Conservation (phyloP, 1,140 invertebrate genomes). For the Hylaeus volcanicus region DNA sequence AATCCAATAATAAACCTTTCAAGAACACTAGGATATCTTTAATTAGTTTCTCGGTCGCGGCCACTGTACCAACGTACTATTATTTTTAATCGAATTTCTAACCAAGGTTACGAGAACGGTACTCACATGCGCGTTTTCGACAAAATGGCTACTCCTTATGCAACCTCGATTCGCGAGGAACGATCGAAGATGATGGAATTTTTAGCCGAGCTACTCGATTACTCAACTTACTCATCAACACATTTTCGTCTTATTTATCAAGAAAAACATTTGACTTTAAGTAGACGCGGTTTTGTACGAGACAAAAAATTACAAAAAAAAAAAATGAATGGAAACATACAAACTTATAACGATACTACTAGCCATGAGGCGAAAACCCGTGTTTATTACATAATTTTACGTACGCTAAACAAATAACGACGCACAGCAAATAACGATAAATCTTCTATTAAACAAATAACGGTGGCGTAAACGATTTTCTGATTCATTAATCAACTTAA, state of each 20-base stretch:
- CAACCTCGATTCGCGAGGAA: constrained; percentile 47
- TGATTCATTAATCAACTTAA: background rate
- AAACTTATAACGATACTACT: background rate
- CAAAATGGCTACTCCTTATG: constrained; percentile 76
- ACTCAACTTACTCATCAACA: background rate
- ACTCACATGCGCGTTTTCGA: constrained; percentile 53
- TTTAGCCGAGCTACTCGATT: background rate
- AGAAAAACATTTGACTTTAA: background rate
- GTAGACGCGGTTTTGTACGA: too few relatives aligned
- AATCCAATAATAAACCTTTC: constrained; percentile 52
- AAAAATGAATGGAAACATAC: background rate
- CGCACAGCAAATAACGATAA: background rate
- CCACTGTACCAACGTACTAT: constrained; percentile 34
- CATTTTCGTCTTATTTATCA: background rate
- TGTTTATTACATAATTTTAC: constrained; percentile 25
- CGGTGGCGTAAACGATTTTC: background rate
- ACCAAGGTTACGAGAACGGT: constrained; percentile 50
- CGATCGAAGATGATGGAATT: background rate
- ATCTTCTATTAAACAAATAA: background rate
- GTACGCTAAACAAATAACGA: background rate
- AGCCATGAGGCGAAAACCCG: constrained; percentile 1
- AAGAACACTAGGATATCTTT: constrained; percentile 31
- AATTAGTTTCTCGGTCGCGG: constrained; percentile 54
- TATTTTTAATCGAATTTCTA: constrained; percentile 51
- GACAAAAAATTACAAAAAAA: background rate